These are phyloP conservation scores for Synergus itoensis DNA, from an alignment of 2,888 invertebrate genomes.

Conservation along the genomic window DNA sequence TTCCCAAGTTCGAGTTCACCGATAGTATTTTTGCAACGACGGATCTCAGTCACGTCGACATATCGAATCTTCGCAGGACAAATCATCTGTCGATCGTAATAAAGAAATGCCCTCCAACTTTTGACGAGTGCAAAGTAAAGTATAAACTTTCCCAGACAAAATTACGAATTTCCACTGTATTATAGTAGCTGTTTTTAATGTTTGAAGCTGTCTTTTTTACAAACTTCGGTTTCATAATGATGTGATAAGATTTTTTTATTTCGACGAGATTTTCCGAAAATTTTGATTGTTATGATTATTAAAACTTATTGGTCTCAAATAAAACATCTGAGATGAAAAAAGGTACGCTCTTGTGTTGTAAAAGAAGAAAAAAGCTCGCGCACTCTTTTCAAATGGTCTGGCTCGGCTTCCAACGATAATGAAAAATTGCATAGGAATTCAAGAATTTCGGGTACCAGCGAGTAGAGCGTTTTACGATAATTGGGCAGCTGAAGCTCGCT, in stretches of 20 bases:
- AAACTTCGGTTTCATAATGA: too few species aligned
- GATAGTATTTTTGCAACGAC: constrained; percentile 37
- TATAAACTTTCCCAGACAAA: constrained; percentile 2
- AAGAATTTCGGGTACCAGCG: constrained; percentile 51
- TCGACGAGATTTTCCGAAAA: too few species aligned
- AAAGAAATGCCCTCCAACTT: constrained; percentile 23
- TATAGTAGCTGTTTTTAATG: too few species aligned
- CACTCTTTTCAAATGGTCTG: neutral
- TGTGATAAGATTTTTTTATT: too few species aligned
- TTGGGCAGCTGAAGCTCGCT: constrained; percentile 72
- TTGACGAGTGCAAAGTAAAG: constrained; percentile 29
- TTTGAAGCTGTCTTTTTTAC: too few species aligned
- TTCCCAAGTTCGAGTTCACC: constrained; percentile 45
- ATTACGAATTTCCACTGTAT: constrained; percentile 3
- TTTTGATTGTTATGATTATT: too few species aligned
- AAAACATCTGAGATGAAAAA: neutral
- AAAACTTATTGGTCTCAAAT: neutral
- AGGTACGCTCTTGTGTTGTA: neutral
- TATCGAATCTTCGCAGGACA: constrained; percentile 20
- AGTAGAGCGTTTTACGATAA: constrained; percentile 63
- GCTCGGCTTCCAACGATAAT: neutral
- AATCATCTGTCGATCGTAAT: constrained; percentile 23
- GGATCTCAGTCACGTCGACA: constrained; percentile 6
- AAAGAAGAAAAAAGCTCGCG: neutral
- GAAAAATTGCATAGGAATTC: constrained; percentile 35